These are phyloP conservation scores for Harpalus rubripes DNA, from an alignment of 2,888 invertebrate genomes.

Conservation along the genomic window DNA sequence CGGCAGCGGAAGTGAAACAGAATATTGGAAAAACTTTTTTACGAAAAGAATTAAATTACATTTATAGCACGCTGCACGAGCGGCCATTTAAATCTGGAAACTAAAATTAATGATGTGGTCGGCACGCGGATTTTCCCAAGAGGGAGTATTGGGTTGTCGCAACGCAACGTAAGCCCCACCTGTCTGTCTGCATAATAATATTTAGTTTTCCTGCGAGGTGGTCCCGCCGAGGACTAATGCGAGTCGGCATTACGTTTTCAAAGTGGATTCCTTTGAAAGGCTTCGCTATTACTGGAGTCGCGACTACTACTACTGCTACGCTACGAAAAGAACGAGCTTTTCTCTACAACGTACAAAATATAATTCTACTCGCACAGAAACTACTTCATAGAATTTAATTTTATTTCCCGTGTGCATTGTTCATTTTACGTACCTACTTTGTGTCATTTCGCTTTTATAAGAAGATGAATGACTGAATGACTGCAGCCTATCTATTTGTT, in stretches of 20 bases:
- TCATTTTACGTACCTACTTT: conserved; percentile 14
- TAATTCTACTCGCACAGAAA: conserved; percentile 10
- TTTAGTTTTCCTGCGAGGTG: conserved; percentile 46
- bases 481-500: neutral
- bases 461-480: neutral
- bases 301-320: neutral
- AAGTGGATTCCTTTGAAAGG: conserved; percentile 44
- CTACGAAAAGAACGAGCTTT: conserved; percentile 36
- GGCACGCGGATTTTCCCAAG: conserved; percentile 31
- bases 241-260: conserved; percentile 34
- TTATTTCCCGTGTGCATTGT: neutral
- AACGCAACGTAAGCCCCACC: conserved; percentile 3
- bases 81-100: conserved; percentile 51
- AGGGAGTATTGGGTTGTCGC: conserved; percentile 2
- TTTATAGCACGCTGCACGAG: conserved; percentile 51
- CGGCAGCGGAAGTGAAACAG: conserved; percentile 50
- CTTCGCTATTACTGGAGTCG: conserved; percentile 22
- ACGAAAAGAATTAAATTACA: conserved; percentile 57
- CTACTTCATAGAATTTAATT: conserved; percentile 41
- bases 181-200: conserved; percentile 51
- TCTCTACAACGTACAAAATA: conserved; percentile 26
- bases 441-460: conserved; percentile 29
- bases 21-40: conserved; percentile 58
- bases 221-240: conserved; percentile 35
- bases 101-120: conserved; percentile 54